A percentile compares a stretch with the other conserved stretches of the same genome.
phyloP scores from a whole-genome alignment of 2,113 vertebrate species.

The Strix uralensis region DNA sequence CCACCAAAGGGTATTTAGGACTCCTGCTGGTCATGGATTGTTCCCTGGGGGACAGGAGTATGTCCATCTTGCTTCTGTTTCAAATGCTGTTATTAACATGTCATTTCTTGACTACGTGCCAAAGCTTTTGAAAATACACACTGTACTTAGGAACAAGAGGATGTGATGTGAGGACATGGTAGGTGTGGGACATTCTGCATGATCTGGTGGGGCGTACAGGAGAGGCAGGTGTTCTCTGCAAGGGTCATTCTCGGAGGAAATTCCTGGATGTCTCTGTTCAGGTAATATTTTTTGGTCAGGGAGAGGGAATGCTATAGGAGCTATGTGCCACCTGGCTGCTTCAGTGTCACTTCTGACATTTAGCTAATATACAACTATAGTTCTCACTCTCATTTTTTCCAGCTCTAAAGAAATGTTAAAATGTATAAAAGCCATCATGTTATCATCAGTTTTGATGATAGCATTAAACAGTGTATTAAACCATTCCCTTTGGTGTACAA shows the following conservation, averaged over 20 bases:
- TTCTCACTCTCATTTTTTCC: neutral
- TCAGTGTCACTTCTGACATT: neutral
- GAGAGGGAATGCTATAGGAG: neutral
- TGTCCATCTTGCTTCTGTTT: neutral
- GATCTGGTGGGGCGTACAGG: neutral
- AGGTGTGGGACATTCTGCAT: neutral
- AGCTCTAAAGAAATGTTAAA: conserved; percentile 29
- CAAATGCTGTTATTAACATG: neutral
- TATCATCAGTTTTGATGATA: conserved; percentile 32
- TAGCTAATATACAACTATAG: neutral
- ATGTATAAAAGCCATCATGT: conserved; percentile 17
- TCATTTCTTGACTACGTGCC: neutral
- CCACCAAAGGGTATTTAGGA: neutral
- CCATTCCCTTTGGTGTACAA: conserved; percentile 9
- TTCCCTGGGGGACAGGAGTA: neutral
- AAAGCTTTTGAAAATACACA: neutral
- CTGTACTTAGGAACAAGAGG: neutral
- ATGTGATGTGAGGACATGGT: neutral
- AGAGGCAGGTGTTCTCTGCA: neutral
- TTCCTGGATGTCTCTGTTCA: neutral
- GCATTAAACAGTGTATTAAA: conserved; percentile 54
- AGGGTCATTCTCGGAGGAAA: neutral
- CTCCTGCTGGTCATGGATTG: neutral
- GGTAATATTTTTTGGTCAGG: neutral
- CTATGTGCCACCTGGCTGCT: neutral